Conservation (phyloP, 2,797 vertebrate genomes). For the Sebastes itinus region DNA sequence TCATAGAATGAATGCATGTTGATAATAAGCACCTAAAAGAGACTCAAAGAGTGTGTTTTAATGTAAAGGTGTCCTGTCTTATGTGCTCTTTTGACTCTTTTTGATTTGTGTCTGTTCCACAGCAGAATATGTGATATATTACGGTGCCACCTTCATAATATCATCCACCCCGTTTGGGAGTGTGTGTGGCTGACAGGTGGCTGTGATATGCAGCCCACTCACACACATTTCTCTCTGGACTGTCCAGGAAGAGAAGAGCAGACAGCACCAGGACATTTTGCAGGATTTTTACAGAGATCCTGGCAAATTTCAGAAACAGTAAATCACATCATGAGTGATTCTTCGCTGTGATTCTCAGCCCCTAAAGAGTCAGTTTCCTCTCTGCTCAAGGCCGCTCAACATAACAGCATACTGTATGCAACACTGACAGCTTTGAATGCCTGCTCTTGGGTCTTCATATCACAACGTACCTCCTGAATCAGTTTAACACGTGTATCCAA, state of each 20-base stretch:
- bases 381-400: neutral
- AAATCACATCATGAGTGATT: neutral
- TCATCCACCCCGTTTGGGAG: constrained; percentile 42
- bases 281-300: neutral
- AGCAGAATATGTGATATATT: constrained; percentile 34
- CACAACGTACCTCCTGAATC: neutral
- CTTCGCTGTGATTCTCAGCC: neutral
- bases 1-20: constrained; percentile 6
- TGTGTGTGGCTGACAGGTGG: constrained; percentile 45
- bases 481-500: neutral
- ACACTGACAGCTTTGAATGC: neutral
- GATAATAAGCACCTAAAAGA: neutral
- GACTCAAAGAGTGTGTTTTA: neutral
- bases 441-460: neutral
- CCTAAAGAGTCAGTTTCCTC: neutral
- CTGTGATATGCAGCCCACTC: constrained; percentile 39
- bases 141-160: constrained; percentile 31
- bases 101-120: constrained; percentile 26
- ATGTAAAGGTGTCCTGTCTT: neutral
- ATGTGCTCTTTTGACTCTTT: constrained; percentile 3
- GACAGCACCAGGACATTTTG: constrained; percentile 10
- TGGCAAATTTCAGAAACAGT: neutral
- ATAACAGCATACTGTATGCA: neutral
- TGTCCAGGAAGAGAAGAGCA: constrained; percentile 22
- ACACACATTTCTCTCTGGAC: constrained; percentile 46